Percentiles rank a stretch among this genome's conserved stretches.
These are phyloP conservation scores for Gopherus evgoodei DNA, from an alignment of 2,113 vertebrate genomes.

Conservation along the genomic window DNA sequence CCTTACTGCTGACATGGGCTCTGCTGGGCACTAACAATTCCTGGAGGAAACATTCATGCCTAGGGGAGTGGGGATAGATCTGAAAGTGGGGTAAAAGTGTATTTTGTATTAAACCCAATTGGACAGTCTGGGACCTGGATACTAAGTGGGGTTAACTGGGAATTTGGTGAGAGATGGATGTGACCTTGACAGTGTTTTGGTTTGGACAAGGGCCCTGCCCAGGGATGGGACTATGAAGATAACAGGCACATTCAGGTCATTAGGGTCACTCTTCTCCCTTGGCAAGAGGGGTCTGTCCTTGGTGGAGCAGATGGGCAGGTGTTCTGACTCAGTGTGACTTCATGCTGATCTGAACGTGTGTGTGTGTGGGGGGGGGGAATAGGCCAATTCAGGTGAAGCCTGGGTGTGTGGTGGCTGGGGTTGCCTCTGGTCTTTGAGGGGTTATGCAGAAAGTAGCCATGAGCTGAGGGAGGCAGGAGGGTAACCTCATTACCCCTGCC, in stretches of 20 bases:
- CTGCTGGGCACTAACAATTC: too few relatives aligned
- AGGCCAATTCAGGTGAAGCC: too few relatives aligned
- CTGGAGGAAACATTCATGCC: too few relatives aligned
- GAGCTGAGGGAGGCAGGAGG: too few relatives aligned
- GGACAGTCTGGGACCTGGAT: background rate
- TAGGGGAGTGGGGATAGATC: background rate
- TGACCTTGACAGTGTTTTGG: background rate
- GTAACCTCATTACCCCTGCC: too few relatives aligned
- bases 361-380: fast-evolving
- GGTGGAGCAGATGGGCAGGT: background rate
- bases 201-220: too few relatives aligned
- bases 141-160: background rate
- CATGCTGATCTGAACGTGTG: too few relatives aligned
- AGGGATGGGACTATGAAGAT: too few relatives aligned
- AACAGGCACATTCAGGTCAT: too few relatives aligned
- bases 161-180: background rate
- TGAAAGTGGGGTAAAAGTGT: background rate
- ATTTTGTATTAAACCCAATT: background rate
- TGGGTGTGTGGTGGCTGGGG: background rate
- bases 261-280: background rate
- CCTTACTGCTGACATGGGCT: too few relatives aligned
- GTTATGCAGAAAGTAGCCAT: too few relatives aligned
- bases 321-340: too few relatives aligned
- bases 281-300: background rate
- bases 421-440: background rate